These are phyloP conservation scores for Stylophora pistillata DNA, from an alignment of 64 coral and sea anemone genomes.

Conservation along the genomic window DNA sequence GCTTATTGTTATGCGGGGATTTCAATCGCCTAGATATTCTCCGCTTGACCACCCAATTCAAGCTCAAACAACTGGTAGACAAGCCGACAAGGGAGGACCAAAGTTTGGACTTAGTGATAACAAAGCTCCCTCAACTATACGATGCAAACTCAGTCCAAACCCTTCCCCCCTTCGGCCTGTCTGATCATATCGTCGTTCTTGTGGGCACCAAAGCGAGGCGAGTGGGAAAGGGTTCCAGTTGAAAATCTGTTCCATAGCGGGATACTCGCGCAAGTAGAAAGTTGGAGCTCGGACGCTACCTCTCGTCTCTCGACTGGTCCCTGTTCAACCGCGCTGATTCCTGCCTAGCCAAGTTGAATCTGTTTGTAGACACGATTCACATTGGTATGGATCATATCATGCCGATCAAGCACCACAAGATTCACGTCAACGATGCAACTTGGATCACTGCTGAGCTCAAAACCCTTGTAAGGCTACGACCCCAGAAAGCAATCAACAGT, in stretches of 20 bases:
- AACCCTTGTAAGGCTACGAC: conserved; percentile 25
- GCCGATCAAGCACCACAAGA: background rate
- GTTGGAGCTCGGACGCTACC: too few relatives aligned
- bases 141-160: conserved; percentile 38
- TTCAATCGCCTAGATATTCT: conserved; percentile 36
- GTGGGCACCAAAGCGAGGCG: conserved; percentile 29
- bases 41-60: conserved; percentile 15
- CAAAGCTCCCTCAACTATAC: conserved; percentile 29
- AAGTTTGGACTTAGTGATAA: conserved; percentile 32
- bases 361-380: too few relatives aligned
- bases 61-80: conserved; percentile 45
- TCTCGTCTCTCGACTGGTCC: conserved; percentile 13
- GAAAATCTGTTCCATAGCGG: background rate
- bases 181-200: conserved; percentile 40
- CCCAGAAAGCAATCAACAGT: conserved; percentile 8
- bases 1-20: conserved; percentile 41
- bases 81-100: conserved; percentile 20
- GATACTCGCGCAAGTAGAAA: conserved; percentile 46
- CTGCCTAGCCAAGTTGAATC: too few relatives aligned
- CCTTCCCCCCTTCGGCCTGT: conserved; percentile 35
- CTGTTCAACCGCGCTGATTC: background rate
- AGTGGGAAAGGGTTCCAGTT: background rate
- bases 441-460: conserved; percentile 49
- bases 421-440: conserved; percentile 29
- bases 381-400: too few relatives aligned